A percentile compares a stretch with the other conserved stretches of the same genome.
Evolutionary conservation across 2,888 invertebrate genomes (phyloP).

Genomic region (Chrysolina americana): DNA sequence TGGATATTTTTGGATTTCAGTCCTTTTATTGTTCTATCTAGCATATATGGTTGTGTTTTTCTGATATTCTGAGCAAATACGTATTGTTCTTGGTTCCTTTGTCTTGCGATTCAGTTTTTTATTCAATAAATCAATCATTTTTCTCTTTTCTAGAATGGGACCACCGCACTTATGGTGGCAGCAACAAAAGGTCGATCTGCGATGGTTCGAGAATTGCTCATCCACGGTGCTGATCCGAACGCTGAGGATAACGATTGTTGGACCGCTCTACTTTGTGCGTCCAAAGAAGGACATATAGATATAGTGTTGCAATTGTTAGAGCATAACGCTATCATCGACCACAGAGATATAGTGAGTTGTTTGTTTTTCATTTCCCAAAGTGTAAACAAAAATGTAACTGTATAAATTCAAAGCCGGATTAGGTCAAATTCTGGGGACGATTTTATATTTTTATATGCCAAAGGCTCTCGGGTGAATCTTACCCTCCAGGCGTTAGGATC

Average conservation of each 20-base stretch:
- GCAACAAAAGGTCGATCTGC: slow-evolving; percentile 87
- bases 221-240: slow-evolving; percentile 93
- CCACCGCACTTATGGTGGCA: slow-evolving; percentile 94
- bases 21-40: too few relatives aligned
- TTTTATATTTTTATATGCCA: too few relatives aligned
- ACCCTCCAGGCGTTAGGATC: too few relatives aligned
- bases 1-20: too few relatives aligned
- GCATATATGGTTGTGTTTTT: too few relatives aligned
- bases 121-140: too few relatives aligned
- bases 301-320: slow-evolving; percentile 87
- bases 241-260: slow-evolving; percentile 94
- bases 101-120: too few relatives aligned
- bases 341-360: slow-evolving; percentile 70
- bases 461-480: too few relatives aligned
- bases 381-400: not conserved
- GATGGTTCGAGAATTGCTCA: slow-evolving; percentile 88
- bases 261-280: slow-evolving; percentile 91
- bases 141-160: slow-evolving; percentile 84
- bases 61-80: too few relatives aligned
- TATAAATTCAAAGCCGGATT: too few relatives aligned
- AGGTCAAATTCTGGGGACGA: too few relatives aligned
- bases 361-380: not conserved
- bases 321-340: slow-evolving; percentile 88
- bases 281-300: slow-evolving; percentile 89
- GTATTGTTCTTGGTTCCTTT: too few relatives aligned